Evolutionary conservation across 2,797 vertebrate species (phyloP), one percentile per base, ranked within the genome.

Genomic region (Molothrus aeneus): DNA sequence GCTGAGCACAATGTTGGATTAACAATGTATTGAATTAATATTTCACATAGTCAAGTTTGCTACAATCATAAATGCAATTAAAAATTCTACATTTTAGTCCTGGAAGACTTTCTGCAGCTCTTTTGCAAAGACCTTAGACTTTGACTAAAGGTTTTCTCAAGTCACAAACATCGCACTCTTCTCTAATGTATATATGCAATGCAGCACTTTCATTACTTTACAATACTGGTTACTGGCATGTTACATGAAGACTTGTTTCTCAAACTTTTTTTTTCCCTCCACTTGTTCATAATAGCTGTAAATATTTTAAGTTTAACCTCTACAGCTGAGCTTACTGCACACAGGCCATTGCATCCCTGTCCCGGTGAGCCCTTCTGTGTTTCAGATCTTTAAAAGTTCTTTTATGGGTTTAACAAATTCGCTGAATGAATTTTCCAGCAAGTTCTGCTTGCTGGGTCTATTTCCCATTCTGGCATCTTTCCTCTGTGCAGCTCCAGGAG

Each of bases 11-110:
- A 2, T 26, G 11, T 5, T 71, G 40, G 80, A 81, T 84, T 79
- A 88, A 86, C 42, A 89, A 66, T 9, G 12, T 54, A 84, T 57
- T 93, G 86, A 93, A 91, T 59, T 11, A 95, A 31, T 88, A 92
- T 88, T 93, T 94, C 57, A 90, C 80, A 65, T 12, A n/a, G 64
- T 24, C 61, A 91, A 92, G 57, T 91, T 93, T 59, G 29, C 71
- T 78, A 45, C 64, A 68, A 51, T 74, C 74, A 85, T 48, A 82
- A 60, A 73, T 42, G 53, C 32, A 66, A 80, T 87, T 77, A 65
- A 82, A 81, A 81, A 64, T 26, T 90, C 82, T 25, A 8, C 34
- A 43, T 69, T 95, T 93, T 66, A 65, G 45, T 71, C 72, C 65
- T 78, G 50, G 68, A 89, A 85, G 57, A 71, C 24, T 24, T 86